These are phyloP conservation scores for Spialia ferax DNA, from an alignment of 2,888 invertebrate species.

Conservation along the genomic window DNA sequence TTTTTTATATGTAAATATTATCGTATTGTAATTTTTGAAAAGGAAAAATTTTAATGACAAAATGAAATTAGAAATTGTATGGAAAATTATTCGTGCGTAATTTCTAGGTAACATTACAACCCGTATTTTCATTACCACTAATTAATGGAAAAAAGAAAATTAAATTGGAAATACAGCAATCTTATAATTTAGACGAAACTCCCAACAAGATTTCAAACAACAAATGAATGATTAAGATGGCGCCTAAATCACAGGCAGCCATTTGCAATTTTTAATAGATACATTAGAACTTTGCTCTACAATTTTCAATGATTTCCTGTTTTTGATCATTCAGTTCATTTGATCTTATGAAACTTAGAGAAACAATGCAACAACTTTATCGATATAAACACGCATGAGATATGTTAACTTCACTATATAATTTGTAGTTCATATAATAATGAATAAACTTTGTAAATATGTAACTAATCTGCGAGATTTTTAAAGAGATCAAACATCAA, in stretches of 20 bases:
- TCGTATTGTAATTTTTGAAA: slow-evolving; percentile 46
- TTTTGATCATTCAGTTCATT: neutral
- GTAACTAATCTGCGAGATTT: slow-evolving; percentile 46
- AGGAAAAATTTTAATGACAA: slow-evolving; percentile 45
- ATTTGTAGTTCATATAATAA: slow-evolving; percentile 53
- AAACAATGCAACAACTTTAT: slow-evolving; percentile 51
- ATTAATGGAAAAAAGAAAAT: slow-evolving; percentile 44
- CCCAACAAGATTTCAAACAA: slow-evolving; percentile 34
- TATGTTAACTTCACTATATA: slow-evolving; percentile 70
- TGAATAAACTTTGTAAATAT: slow-evolving; percentile 55
- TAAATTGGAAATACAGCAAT: slow-evolving; percentile 41
- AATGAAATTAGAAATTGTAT: slow-evolving; percentile 19
- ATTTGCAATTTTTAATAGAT: neutral
- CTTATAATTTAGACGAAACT: slow-evolving; percentile 31
- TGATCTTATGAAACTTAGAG: slow-evolving; percentile 46
- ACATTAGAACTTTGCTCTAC: neutral
- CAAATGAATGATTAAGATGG: neutral
- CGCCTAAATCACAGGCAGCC: neutral
- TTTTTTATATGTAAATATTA: slow-evolving; percentile 58
- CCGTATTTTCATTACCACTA: slow-evolving; percentile 62
- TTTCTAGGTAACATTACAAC: slow-evolving; percentile 62
- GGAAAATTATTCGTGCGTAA: slow-evolving; percentile 28
- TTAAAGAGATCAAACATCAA: slow-evolving; percentile 46
- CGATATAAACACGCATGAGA: slow-evolving; percentile 64
- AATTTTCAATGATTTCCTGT: neutral